Conservation (phyloP, 1,140 invertebrate species). For the Bombus confusus region DNA sequence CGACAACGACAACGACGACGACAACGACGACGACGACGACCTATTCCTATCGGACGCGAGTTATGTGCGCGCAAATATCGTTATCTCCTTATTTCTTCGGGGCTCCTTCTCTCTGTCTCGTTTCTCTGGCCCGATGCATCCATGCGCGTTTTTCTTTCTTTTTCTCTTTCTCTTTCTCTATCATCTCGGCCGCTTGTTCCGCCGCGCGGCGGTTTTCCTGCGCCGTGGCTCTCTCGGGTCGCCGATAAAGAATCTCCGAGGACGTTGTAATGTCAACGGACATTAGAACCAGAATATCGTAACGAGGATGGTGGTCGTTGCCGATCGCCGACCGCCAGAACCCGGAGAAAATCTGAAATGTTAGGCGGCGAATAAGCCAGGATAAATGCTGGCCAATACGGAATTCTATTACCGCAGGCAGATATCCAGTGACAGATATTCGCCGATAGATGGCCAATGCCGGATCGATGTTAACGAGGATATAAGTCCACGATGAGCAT, state of each 20-base stretch:
- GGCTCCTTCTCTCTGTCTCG: not conserved
- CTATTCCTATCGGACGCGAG: conserved; percentile 61
- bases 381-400: not conserved
- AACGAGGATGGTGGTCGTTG: conserved; percentile 23
- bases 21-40: conserved; percentile 38
- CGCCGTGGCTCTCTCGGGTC: conserved; percentile 1
- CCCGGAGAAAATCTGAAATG: conserved; percentile 13
- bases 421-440: conserved; percentile 34
- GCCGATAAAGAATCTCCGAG: conserved; percentile 63
- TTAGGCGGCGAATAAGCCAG: conserved; percentile 5
- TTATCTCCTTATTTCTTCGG: conserved; percentile 63
- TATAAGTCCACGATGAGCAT: not conserved
- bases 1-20: conserved; percentile 40
- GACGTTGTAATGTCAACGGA: conserved; percentile 56
- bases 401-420: not conserved
- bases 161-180: not conserved
- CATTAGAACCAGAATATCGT: conserved; percentile 51
- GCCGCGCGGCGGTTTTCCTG: conserved; percentile 13
- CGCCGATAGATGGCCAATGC: not conserved
- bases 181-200: conserved; percentile 2
- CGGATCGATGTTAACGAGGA: conserved; percentile 36
- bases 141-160: not conserved
- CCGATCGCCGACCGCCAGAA: not conserved
- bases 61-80: conserved; percentile 65
- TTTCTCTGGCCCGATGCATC: not conserved